Base-by-base conservation (phyloP, 1,140 invertebrate species). In the Steinernema khuongi region DNA sequence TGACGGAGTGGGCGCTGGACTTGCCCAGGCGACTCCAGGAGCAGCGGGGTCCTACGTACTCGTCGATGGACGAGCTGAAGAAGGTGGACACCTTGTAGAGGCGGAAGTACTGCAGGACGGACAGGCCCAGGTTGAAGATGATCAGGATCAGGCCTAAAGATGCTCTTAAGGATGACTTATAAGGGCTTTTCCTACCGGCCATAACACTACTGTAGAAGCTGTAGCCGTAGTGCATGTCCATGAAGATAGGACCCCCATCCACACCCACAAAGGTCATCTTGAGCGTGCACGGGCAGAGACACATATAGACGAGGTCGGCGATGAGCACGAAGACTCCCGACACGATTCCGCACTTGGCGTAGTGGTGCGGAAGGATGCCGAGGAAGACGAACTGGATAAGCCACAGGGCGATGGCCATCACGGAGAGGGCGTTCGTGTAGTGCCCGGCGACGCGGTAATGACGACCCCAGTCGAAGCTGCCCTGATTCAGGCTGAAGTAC, bases 401-500 rank as follows among this genome's bases (percentile, higher is more conserved):
- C 81, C 81, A 83, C 18, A 72, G 28, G 1, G 71, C 60, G 32
- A 82, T 77, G 19, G 82, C 32, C 19, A 73, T 41, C 19, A 67
- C 22, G 29, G 50, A 60, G 44, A 32, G 19, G 30, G 28, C n/a
- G 44, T 33, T 18, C 14, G 92, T 90, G 83, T 93, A 97, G 86
- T 97, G 96, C 0, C 95, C 96, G 22, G 94, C 95, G n/a, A 91
- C 90, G 67, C 95, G 87, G 86, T 97, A 98, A 79, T 92, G 91
- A 14, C 92, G 90, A 18, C 95, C 95, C 95, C 95, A 99, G 30
- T 92, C 91, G 82, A 99, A 96, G 2, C 95, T 94, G 85, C 97
- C 96, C 78, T 94, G 92, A 74, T 95, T 93, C 33, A 95, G 88
- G 60, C 92, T 94, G 80, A 99, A 94, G 86, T 97, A 96, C 86